Evolutionary conservation across 2,888 invertebrate genomes (phyloP).

Genomic region (Oeneis ivallda): DNA sequence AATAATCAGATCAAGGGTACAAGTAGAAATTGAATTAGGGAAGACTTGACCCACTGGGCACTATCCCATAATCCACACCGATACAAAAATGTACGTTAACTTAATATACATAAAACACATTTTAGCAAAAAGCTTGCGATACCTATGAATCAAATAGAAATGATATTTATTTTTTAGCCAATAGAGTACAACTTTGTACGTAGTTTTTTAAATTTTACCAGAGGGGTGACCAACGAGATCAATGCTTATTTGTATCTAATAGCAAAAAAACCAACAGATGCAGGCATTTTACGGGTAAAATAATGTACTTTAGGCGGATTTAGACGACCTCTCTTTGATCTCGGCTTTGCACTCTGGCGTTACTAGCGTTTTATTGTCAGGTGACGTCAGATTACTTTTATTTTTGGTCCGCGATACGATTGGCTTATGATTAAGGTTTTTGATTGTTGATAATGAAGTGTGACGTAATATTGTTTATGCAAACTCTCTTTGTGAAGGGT

Average conservation of each 20-base stretch:
- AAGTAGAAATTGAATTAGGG: constrained; percentile 77
- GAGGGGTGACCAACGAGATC: constrained; percentile 65
- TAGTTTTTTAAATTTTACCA: constrained; percentile 28
- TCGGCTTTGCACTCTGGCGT: constrained; percentile 52
- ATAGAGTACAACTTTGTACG: constrained; percentile 37
- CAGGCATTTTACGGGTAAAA: constrained; percentile 79
- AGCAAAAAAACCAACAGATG: constrained; percentile 80
- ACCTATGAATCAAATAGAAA: constrained; percentile 28
- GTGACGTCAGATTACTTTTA: constrained; percentile 50
- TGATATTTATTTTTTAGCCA: constrained; percentile 8
- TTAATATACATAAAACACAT: constrained; percentile 4
- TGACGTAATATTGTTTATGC: constrained; percentile 54
- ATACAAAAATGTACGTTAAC: constrained; percentile 22
- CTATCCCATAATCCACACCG: constrained; percentile 34
- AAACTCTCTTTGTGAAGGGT: constrained; percentile 42
- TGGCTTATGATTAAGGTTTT: constrained; percentile 51
- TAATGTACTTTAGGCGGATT: constrained; percentile 77
- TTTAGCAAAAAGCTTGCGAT: constrained; percentile 22
- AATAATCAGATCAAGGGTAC: constrained; percentile 73
- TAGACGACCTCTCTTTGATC: constrained; percentile 74
- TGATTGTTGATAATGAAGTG: constrained; percentile 49
- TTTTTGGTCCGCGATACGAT: constrained; percentile 50
- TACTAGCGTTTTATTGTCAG: constrained; percentile 48
- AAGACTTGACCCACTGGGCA: constrained; percentile 66
- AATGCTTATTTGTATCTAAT: constrained; percentile 79